Conservation (phyloP, 2,888 invertebrate genomes). For the Stenodera caucasica region DNA sequence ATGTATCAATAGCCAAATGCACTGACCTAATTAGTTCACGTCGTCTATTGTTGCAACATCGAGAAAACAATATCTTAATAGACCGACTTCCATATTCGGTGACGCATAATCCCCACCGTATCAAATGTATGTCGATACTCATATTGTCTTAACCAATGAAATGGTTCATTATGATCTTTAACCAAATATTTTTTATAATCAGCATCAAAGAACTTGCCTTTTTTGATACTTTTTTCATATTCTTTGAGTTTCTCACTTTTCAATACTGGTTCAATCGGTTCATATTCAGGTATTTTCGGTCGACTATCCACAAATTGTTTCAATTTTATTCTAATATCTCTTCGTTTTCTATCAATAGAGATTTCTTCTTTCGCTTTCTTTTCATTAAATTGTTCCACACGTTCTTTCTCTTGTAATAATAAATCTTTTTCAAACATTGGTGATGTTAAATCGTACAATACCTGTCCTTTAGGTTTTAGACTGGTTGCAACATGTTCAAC, state of each 20-base stretch:
- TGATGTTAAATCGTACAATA: constrained; percentile 42
- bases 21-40: constrained; percentile 41
- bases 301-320: constrained; percentile 44
- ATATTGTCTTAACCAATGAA: constrained; percentile 48
- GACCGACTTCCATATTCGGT: constrained; percentile 53
- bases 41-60: constrained; percentile 23
- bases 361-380: constrained; percentile 51
- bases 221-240: constrained; percentile 50
- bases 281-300: constrained; percentile 46
- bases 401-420: constrained; percentile 51
- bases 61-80: constrained; percentile 33
- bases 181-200: constrained; percentile 52
- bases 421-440: constrained; percentile 51
- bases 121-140: constrained; percentile 51
- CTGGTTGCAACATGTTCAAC: constrained; percentile 25
- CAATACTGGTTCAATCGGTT: constrained; percentile 50
- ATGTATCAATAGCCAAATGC: constrained; percentile 44
- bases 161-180: constrained; percentile 34
- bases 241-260: constrained; percentile 53
- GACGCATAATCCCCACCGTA: constrained; percentile 53
- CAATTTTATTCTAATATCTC: constrained; percentile 47
- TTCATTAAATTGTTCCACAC: constrained; percentile 49
- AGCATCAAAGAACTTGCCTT: constrained; percentile 51
- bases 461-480: constrained; percentile 23
- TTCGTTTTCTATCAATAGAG: constrained; percentile 47